Conservation (phyloP, 2,113 vertebrate species). For the Arizona elegans region DNA sequence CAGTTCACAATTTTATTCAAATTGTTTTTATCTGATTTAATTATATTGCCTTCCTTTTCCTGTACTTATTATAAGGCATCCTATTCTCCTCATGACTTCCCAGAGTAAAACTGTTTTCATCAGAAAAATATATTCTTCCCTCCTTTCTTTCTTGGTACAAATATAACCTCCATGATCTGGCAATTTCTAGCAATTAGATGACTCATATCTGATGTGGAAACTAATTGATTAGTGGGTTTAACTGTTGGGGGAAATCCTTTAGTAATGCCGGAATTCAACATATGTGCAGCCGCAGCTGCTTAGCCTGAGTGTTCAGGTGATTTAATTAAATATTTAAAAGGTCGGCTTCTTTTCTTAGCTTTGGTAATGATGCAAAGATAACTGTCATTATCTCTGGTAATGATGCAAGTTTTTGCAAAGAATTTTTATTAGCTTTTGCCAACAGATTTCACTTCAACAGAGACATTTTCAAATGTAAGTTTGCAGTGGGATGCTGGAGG, state of each 20-base stretch:
- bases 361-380: background rate
- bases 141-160: slow-evolving; percentile 1
- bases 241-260: slow-evolving; percentile 37
- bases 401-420: background rate
- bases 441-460: slow-evolving; percentile 10
- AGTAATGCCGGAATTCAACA: slow-evolving; percentile 30
- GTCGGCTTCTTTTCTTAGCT: background rate
- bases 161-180: slow-evolving; percentile 34
- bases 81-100: background rate
- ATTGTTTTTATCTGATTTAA: background rate
- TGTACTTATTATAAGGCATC: slow-evolving; percentile 1
- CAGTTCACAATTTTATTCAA: background rate
- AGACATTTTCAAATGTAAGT: background rate
- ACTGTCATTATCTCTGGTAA: background rate
- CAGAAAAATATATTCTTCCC: slow-evolving; percentile 15
- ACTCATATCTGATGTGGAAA: slow-evolving; percentile 18
- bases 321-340: slow-evolving; percentile 33
- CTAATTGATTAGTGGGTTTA: slow-evolving; percentile 32
- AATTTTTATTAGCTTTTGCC: slow-evolving; percentile 13
- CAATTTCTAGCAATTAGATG: slow-evolving; percentile 35
- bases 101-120: slow-evolving; percentile 3
- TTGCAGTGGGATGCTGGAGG: background rate
- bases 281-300: background rate
- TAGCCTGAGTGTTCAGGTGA: slow-evolving; percentile 6
- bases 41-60: background rate